These are phyloP conservation scores for Drosophila teissieri DNA, from an alignment of 1,140 invertebrate genomes.

Conservation along the genomic window DNA sequence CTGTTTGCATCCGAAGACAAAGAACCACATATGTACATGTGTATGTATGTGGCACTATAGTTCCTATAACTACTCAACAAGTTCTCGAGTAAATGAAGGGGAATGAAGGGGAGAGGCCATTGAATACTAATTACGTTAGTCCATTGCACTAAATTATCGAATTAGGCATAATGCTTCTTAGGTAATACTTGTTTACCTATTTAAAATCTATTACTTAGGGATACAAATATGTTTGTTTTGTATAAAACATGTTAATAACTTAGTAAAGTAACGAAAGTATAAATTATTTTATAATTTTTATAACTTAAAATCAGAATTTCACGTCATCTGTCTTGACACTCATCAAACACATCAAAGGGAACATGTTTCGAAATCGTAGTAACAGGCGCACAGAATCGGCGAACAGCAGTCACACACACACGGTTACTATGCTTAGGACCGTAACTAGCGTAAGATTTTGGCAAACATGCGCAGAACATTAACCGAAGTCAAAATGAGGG, in stretches of 20 bases:
- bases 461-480: conserved; percentile 18
- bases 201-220: too few relatives aligned
- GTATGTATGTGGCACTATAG: background rate
- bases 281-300: too few relatives aligned
- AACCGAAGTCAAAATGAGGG: conserved; percentile 1
- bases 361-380: background rate
- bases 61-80: background rate
- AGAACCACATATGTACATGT: background rate
- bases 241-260: too few relatives aligned
- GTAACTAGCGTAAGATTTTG: background rate
- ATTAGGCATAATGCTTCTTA: too few relatives aligned
- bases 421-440: background rate
- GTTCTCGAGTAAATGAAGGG: background rate
- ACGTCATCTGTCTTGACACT: too few relatives aligned
- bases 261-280: background rate
- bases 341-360: conserved; percentile 9
- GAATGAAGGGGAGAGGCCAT: too few relatives aligned
- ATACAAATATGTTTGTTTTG: too few relatives aligned
- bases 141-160: too few relatives aligned
- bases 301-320: too few relatives aligned
- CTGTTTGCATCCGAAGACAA: conserved; percentile 18
- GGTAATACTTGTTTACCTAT: too few relatives aligned
- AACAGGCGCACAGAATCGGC: conserved; percentile 2
- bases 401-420: background rate
- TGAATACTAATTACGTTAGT: background rate